These are phyloP conservation scores for Anas flavirostris DNA, from an alignment of 2,797 vertebrate genomes.

Conservation along the genomic window DNA sequence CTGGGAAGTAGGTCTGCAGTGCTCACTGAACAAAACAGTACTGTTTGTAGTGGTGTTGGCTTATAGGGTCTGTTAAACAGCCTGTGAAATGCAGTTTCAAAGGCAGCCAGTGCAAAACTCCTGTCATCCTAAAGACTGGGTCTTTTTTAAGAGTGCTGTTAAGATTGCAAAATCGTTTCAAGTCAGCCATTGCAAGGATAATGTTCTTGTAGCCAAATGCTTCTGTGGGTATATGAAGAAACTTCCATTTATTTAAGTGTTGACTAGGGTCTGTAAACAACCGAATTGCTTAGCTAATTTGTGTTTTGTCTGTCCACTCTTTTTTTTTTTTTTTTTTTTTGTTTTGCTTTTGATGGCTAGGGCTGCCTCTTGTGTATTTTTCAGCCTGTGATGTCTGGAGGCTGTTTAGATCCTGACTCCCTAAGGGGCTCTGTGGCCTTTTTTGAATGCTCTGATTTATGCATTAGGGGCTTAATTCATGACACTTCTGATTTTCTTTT, in stretches of 20 bases:
- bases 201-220: neutral
- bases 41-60: rapidly evolving
- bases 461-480: neutral
- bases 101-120: neutral
- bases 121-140: neutral
- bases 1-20: neutral
- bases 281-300: slow-evolving; percentile 16
- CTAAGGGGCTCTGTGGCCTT: neutral
- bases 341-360: slow-evolving; percentile 34
- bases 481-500: neutral
- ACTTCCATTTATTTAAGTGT: neutral
- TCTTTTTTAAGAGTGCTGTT: neutral
- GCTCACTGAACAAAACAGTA: neutral
- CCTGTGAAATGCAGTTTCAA: neutral
- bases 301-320: slow-evolving; percentile 12
- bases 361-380: slow-evolving; percentile 39
- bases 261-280: slow-evolving; percentile 32
- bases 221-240: neutral
- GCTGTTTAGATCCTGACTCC: slow-evolving; percentile 23
- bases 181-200: neutral
- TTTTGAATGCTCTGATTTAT: slow-evolving; percentile 31
- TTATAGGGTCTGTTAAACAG: neutral
- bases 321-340: neutral
- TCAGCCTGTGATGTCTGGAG: slow-evolving; percentile 35
- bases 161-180: neutral